A percentile compares a stretch with the other conserved stretches of the same genome.
Conservation (phyloP, 2,797 vertebrate species). For the Squalus acanthias region DNA sequence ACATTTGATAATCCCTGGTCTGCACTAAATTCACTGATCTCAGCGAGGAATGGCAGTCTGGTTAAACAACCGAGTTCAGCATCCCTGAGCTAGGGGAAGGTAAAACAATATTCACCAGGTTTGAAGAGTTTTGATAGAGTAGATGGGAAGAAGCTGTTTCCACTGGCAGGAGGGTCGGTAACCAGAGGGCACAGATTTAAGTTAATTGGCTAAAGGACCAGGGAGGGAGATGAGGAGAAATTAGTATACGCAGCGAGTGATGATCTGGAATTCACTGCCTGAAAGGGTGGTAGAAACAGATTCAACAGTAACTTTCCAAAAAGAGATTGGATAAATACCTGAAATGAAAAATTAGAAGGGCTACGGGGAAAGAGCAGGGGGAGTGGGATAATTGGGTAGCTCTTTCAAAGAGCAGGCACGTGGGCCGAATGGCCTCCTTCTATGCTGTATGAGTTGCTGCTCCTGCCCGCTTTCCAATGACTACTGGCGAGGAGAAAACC, state of each 20-base stretch:
- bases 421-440: not conserved
- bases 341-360: not conserved
- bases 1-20: not conserved
- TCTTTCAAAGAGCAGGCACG: not conserved
- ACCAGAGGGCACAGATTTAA: not conserved
- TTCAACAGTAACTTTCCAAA: not conserved
- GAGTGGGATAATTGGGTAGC: not conserved
- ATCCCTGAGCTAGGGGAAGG: not conserved
- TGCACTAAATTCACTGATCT: not conserved
- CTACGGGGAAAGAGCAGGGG: not conserved
- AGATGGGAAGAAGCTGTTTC: not conserved
- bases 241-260: not conserved
- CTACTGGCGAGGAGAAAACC: not conserved
- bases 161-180: not conserved
- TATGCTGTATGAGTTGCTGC: not conserved
- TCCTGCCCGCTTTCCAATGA: not conserved
- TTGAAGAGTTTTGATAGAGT: not conserved
- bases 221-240: not conserved
- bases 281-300: too few relatives aligned
- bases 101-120: not conserved
- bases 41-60: not conserved
- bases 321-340: not conserved
- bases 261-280: not conserved
- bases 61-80: not conserved
- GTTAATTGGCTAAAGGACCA: not conserved